phyloP scores from a whole-genome alignment of 2,888 invertebrate species.

The Aspidiotus destructor region DNA sequence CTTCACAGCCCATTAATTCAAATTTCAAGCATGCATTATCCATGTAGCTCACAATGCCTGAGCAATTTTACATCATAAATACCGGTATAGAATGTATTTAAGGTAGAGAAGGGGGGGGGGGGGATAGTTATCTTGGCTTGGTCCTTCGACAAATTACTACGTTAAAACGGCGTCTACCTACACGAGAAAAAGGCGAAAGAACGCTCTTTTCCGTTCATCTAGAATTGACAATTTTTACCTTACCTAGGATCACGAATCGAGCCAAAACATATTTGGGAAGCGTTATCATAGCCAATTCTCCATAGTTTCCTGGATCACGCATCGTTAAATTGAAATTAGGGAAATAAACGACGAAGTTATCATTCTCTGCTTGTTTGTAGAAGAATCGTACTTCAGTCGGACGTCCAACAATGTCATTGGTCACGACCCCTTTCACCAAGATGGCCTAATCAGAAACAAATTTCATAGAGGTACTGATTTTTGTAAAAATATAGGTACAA shows the following conservation, averaged over 20 bases:
- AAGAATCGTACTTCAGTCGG: slow-evolving; percentile 95
- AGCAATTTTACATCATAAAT: slow-evolving; percentile 9
- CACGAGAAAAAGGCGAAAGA: too few species aligned
- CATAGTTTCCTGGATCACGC: slow-evolving; percentile 93
- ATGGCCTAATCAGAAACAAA: slow-evolving; percentile 50
- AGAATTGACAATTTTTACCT: too few species aligned
- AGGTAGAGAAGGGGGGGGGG: too few species aligned
- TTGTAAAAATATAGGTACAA: too few species aligned
- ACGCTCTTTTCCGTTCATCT: too few species aligned
- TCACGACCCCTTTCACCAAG: slow-evolving; percentile 85
- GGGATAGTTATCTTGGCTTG: too few species aligned
- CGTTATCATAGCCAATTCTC: slow-evolving; percentile 91
- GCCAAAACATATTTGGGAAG: slow-evolving; percentile 88
- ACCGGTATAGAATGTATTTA: too few species aligned
- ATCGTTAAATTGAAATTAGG: slow-evolving; percentile 91
- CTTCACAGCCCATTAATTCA: slow-evolving; percentile 91
- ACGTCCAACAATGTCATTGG: slow-evolving; percentile 87
- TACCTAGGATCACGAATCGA: slow-evolving; percentile 73
- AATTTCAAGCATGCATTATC: slow-evolving; percentile 93
- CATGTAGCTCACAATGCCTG: slow-evolving; percentile 89
- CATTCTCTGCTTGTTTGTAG: slow-evolving; percentile 87
- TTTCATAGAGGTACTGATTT: too few species aligned
- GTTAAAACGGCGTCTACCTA: too few species aligned
- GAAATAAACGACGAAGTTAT: slow-evolving; percentile 93
- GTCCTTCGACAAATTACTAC: too few species aligned